Evolutionary conservation across 2,888 invertebrate species (phyloP), one percentile per base, ranked within the genome.

Genomic region (Aphidius colemani): DNA sequence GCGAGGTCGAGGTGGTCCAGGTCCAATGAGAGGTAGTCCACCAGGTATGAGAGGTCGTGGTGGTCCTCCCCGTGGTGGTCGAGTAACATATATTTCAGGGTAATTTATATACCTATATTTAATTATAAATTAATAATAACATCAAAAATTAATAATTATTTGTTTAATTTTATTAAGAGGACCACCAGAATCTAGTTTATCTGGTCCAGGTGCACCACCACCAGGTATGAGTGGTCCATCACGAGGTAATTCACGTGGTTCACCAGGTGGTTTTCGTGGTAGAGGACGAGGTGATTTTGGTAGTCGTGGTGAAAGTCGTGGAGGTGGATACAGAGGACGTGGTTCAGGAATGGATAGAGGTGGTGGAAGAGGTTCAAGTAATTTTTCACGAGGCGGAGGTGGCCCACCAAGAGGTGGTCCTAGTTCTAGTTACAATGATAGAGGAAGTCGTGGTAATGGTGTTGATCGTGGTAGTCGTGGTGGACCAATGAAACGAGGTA

Each of bases 321-420:
- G 79, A 30, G 73, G 78, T 44, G 77, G 74, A 55, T 78, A 80
- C 67, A 73, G 81, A 56, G 81, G 81, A 13, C 75, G 80, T n/a
- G 79, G 80, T 41, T 82, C 82, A 76, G 79, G 83, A 73, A 78
- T 81, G 74, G 82, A 85, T 75, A 84, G 85, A 74, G 83, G 77
- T 6, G 69, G 73, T 63, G 70, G 72, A 40, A 71, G 73, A 64
- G 72, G 76, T 7, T 44, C 1, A 46, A 68, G 71, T 30, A 70
- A 69, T 55, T 69, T 68, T 44, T 69, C 69, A 10, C 41, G 69
- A 58, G 70, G 71, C 9, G 65, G 64, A 64, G 30, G 69, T 40
- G 70, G 69, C 59, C 66, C 68, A 49, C 68, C 71, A 39, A 65
- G 71, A 59, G 71, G n/a, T n/a, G n/a, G n/a, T n/a, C n/a, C n/a